Percentiles rank a stretch among this genome's conserved stretches.
Evolutionary conservation across 2,113 vertebrate genomes (phyloP).

Genomic region (Corvus moneduloides): DNA sequence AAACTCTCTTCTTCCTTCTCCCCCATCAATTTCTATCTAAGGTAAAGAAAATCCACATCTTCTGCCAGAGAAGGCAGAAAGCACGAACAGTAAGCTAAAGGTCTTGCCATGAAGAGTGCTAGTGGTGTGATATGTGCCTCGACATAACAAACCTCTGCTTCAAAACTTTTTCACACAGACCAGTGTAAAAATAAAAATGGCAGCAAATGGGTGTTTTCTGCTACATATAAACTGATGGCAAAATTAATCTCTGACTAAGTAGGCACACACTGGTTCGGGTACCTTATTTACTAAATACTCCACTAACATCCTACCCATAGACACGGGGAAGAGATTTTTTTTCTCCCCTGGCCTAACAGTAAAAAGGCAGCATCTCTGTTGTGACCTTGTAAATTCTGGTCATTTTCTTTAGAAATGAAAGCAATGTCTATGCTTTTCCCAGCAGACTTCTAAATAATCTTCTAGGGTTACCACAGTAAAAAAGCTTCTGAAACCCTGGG

Average conservation of each 20-base stretch:
- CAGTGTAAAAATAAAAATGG: neutral
- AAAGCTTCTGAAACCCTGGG: neutral
- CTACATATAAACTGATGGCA: neutral
- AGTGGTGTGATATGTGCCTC: rapidly evolving
- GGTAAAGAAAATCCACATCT: neutral
- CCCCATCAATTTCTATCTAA: neutral
- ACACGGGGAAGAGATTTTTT: neutral
- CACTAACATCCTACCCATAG: neutral
- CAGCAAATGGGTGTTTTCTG: neutral
- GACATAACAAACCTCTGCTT: neutral
- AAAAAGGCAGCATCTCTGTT: neutral
- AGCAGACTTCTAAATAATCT: neutral
- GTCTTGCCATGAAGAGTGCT: neutral
- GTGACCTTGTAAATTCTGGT: neutral
- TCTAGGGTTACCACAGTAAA: neutral
- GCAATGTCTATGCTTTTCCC: neutral
- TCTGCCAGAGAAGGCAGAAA: neutral
- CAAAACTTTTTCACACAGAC: neutral
- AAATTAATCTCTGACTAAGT: neutral
- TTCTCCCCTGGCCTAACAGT: neutral
- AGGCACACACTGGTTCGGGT: neutral
- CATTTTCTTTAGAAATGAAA: neutral
- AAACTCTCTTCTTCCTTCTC: neutral
- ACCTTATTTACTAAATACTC: neutral
- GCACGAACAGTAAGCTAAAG: neutral